Conservation (phyloP, 2,113 vertebrate genomes). For the Paramisgurnus dabryanus region DNA sequence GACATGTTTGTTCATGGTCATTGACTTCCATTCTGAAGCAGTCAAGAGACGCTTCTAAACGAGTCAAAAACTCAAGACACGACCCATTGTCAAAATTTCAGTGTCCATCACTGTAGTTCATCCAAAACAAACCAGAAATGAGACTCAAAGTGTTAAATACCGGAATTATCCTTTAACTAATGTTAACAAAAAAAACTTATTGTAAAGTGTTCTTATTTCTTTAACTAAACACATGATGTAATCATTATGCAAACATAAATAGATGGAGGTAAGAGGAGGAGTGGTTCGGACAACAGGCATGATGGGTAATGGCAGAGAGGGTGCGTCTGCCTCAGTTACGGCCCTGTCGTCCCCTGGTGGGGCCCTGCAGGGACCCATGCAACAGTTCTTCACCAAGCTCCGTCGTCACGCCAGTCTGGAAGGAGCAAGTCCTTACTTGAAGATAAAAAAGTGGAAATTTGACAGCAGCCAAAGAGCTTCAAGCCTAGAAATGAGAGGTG, state of each 20-base stretch:
- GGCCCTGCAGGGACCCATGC: conserved; percentile 74
- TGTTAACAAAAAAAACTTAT: too few relatives aligned
- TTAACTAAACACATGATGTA: not conserved
- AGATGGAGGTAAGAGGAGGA: conserved; percentile 56
- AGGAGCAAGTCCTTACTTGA: conserved; percentile 93
- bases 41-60: too few relatives aligned
- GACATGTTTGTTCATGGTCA: too few relatives aligned
- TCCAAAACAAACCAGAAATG: too few relatives aligned
- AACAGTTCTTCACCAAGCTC: conserved; percentile 91
- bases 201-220: too few relatives aligned
- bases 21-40: too few relatives aligned
- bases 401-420: conserved; percentile 93
- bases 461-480: conserved; percentile 91
- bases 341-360: conserved; percentile 49
- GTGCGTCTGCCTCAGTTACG: not conserved
- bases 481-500: conserved; percentile 94
- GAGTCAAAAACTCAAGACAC: too few relatives aligned
- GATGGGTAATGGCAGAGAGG: conserved; percentile 57
- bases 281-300: conserved; percentile 63
- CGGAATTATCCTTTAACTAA: too few relatives aligned
- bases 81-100: too few relatives aligned
- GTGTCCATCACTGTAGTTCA: too few relatives aligned
- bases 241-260: not conserved
- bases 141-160: too few relatives aligned
- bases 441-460: conserved; percentile 95